Evolutionary conservation across 2,113 vertebrate genomes (phyloP).

Genomic region (Gnathonemus echidnorhynchus): DNA sequence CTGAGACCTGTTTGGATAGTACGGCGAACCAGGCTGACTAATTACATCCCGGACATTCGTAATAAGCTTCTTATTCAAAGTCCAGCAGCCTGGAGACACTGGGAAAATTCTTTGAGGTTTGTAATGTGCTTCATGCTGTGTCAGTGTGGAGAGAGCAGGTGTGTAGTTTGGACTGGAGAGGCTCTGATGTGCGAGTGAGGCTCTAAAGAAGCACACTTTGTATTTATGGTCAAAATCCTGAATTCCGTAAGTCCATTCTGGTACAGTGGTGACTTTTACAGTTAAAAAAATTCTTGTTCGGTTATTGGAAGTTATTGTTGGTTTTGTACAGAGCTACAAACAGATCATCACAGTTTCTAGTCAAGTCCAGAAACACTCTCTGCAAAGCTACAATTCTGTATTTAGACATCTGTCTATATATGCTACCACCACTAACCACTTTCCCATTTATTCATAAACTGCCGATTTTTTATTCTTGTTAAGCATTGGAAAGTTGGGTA

Average conservation of each 20-base stretch:
- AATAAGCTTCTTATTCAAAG: constrained; percentile 45
- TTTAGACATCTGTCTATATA: background rate
- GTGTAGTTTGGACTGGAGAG: constrained; percentile 37
- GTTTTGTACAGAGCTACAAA: background rate
- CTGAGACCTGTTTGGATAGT: background rate
- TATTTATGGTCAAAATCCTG: background rate
- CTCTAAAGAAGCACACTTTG: background rate
- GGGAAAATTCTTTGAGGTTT: constrained; percentile 42
- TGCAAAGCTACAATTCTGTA: background rate
- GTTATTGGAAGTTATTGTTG: background rate
- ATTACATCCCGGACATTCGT: constrained; percentile 22
- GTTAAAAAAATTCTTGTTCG: background rate
- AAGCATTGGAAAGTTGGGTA: no score
- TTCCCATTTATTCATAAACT: no score
- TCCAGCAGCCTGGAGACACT: constrained; percentile 40
- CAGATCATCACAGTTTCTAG: background rate
- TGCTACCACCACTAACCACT: no score
- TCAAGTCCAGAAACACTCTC: background rate
- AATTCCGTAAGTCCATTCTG: background rate
- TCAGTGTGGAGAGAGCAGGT: constrained; percentile 24
- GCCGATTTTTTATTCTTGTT: no score
- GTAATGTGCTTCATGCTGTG: constrained; percentile 39
- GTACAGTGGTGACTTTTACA: background rate
- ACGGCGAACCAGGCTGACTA: background rate
- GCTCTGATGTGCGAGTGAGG: constrained; percentile 28